Evolutionary conservation across 1,140 invertebrate species (phyloP).

Genomic region (Tyrophagus putrescentiae): DNA sequence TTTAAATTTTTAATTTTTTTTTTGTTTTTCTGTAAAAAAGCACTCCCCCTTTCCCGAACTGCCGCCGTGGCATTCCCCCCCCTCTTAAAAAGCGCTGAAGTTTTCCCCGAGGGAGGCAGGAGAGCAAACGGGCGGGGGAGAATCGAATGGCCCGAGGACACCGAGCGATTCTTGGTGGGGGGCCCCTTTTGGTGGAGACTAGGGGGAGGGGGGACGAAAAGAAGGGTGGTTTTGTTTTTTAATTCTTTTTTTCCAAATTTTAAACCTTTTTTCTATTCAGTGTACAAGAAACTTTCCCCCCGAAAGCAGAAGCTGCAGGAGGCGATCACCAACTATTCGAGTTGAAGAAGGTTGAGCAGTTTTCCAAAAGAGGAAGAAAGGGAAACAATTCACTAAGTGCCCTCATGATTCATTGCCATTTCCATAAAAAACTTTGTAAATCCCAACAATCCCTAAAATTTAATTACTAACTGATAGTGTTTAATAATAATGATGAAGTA

Average conservation of each 20-base stretch:
- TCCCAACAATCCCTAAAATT: neutral
- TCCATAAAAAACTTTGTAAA: neutral
- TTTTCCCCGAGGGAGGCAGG: slow-evolving; percentile 2
- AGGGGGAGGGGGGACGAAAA: neutral
- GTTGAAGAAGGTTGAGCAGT: neutral
- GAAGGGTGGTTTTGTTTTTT: neutral
- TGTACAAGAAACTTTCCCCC: neutral
- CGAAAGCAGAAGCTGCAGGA: too few relatives aligned
- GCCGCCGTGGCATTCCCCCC: neutral
- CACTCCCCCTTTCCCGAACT: slow-evolving; percentile 2
- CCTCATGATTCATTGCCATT: neutral
- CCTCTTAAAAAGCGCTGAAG: slow-evolving; percentile 5
- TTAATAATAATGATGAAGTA: too few relatives aligned
- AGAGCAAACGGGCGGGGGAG: neutral
- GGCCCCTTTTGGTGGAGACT: neutral
- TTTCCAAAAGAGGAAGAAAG: neutral
- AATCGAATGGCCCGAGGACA: neutral
- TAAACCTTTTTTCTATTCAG: neutral
- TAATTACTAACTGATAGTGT: neutral
- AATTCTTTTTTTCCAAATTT: neutral
- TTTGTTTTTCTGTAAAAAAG: neutral
- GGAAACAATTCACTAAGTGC: neutral
- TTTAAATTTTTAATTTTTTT: neutral
- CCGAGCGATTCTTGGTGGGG: neutral
- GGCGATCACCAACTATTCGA: too few relatives aligned